Conservation (phyloP, 2,797 vertebrate species). For the Uromys caudimaculatus region DNA sequence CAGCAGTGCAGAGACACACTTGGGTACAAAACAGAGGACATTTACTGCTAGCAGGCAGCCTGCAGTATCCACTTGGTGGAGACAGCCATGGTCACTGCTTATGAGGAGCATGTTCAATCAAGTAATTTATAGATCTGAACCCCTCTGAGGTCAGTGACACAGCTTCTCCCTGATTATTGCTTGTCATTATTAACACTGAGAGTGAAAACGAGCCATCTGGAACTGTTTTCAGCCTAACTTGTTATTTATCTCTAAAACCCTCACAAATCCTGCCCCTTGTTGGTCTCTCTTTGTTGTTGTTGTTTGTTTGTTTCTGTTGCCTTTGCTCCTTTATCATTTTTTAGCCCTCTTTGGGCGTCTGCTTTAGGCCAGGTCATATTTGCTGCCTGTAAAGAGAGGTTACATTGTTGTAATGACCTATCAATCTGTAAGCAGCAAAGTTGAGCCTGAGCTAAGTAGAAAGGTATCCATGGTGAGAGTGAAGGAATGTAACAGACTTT, state of each 20-base stretch:
- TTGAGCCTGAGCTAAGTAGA: conserved; percentile 7
- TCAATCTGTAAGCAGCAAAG: background rate
- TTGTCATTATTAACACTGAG: conserved; percentile 10
- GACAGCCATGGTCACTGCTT: background rate
- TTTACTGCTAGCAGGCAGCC: background rate
- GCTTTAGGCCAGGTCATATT: conserved; percentile 7
- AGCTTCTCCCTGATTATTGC: conserved; percentile 20
- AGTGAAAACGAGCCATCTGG: background rate
- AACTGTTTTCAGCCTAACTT: background rate
- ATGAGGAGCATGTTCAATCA: background rate
- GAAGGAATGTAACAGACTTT: conserved; percentile 25
- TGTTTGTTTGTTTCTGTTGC: background rate
- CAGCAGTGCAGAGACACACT: background rate
- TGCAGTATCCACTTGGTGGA: background rate
- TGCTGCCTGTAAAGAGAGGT: background rate
- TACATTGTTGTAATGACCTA: conserved; percentile 28
- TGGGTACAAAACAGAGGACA: background rate
- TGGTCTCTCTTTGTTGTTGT: background rate
- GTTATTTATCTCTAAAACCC: conserved; percentile 8
- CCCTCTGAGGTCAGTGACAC: background rate
- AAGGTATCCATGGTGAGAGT: conserved; percentile 49
- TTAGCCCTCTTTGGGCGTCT: background rate
- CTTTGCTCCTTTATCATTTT: background rate
- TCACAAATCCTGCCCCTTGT: background rate
- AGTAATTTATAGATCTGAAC: background rate